A percentile compares a stretch with the other conserved stretches of the same genome.
Evolutionary conservation across 1,140 invertebrate genomes (phyloP).

Genomic region (Ditylenchus dipsaci): DNA sequence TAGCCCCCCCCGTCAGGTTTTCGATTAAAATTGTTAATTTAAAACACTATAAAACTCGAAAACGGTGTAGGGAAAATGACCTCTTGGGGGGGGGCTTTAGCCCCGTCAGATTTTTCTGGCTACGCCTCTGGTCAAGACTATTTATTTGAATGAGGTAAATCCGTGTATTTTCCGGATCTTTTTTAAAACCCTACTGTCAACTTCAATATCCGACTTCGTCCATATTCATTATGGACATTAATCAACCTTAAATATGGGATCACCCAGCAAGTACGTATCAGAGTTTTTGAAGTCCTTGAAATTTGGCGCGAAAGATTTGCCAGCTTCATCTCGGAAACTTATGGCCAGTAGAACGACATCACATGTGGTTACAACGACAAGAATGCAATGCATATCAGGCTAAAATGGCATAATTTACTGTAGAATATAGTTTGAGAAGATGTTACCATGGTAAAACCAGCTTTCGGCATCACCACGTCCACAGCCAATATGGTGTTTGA

Average conservation of each 20-base stretch:
- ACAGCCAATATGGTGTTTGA: slow-evolving; percentile 58
- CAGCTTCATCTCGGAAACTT: slow-evolving; percentile 63
- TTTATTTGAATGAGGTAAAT: too few relatives aligned
- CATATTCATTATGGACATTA: too few relatives aligned
- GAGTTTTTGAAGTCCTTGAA: slow-evolving; percentile 58
- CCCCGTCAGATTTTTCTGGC: too few relatives aligned
- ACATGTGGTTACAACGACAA: slow-evolving; percentile 82
- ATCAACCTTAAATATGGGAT: slow-evolving; percentile 80
- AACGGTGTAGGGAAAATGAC: too few relatives aligned
- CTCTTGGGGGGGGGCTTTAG: too few relatives aligned
- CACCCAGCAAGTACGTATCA: slow-evolving; percentile 85
- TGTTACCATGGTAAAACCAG: slow-evolving; percentile 48
- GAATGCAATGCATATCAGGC: slow-evolving; percentile 81
- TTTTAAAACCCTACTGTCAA: too few relatives aligned
- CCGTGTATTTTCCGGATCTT: too few relatives aligned
- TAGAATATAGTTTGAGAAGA: not conserved
- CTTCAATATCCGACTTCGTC: too few relatives aligned
- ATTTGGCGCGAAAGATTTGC: slow-evolving; percentile 20
- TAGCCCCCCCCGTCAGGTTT: too few relatives aligned
- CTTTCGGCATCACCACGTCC: slow-evolving; percentile 51
- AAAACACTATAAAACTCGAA: too few relatives aligned
- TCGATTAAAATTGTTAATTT: too few relatives aligned
- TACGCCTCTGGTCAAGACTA: too few relatives aligned
- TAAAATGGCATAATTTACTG: slow-evolving; percentile 57
- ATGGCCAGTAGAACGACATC: slow-evolving; percentile 86